phyloP scores from a whole-genome alignment of 1,140 invertebrate genomes.

The Eupeodes corollae region DNA sequence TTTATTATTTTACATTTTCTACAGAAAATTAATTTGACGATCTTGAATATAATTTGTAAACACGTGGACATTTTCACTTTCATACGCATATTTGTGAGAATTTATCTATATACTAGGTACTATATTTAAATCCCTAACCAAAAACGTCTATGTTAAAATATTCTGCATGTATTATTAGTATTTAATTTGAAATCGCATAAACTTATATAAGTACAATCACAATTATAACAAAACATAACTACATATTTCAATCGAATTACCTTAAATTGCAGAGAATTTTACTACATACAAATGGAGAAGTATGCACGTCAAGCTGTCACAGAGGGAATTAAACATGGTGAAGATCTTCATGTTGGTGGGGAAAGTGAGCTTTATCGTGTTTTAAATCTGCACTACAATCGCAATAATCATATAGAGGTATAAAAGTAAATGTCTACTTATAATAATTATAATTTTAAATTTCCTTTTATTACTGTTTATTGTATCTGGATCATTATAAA shows the following conservation, averaged over 20 bases:
- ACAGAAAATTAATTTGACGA: too few species aligned
- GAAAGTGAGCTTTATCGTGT: constrained; percentile 97
- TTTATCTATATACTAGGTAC: too few species aligned
- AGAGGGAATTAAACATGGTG: constrained; percentile 85
- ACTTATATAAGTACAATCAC: neutral
- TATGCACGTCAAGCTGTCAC: constrained; percentile 95
- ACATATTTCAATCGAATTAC: neutral
- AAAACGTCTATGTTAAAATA: too few species aligned
- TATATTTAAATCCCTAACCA: too few species aligned
- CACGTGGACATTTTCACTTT: too few species aligned
- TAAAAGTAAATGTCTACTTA: constrained; percentile 17
- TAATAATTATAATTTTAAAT: constrained; percentile 11
- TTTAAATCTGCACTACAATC: constrained; percentile 98
- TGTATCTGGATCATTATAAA: too few species aligned
- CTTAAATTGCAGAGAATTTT: constrained; percentile 85
- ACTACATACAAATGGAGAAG: constrained; percentile 99
- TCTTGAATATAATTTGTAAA: too few species aligned
- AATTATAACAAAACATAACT: neutral
- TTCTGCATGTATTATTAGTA: too few species aligned
- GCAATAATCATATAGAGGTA: constrained; percentile 99
- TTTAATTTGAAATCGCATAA: too few species aligned
- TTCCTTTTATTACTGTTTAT: too few species aligned
- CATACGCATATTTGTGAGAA: too few species aligned
- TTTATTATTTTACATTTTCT: too few species aligned
- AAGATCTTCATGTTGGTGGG: constrained; percentile 84